phyloP scores from a whole-genome alignment of 2,113 vertebrate species.

The Eurystomus gularis region DNA sequence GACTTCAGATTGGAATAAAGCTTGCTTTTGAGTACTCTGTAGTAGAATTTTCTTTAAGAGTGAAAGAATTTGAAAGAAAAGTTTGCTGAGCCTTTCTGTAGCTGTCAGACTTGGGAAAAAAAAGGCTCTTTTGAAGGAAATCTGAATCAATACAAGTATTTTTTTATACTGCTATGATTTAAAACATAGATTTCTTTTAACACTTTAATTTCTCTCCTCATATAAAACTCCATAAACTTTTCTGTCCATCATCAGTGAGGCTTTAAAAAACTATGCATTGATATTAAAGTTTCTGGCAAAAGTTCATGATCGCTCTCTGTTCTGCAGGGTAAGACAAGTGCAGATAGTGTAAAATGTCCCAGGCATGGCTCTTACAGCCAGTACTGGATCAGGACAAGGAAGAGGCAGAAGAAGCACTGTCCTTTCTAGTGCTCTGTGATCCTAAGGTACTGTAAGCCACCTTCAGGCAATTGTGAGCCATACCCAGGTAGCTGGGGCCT shows the following conservation, averaged over 20 bases:
- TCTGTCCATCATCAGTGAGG: neutral
- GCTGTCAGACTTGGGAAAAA: neutral
- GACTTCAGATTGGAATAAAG: neutral
- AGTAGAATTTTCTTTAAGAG: neutral
- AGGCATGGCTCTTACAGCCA: neutral
- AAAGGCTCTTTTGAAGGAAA: neutral
- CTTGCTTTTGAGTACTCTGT: neutral
- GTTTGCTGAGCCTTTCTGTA: neutral
- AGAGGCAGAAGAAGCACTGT: neutral
- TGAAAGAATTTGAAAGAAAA: neutral
- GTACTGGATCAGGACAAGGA: neutral
- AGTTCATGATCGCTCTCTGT: neutral
- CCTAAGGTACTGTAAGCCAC: neutral
- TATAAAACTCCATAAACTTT: neutral
- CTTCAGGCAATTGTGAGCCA: neutral
- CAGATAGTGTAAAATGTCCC: neutral
- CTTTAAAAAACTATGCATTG: neutral
- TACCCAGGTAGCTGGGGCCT: neutral
- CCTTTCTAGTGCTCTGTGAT: neutral
- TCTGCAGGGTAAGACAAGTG: neutral
- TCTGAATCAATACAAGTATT: neutral
- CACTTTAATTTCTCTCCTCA: neutral
- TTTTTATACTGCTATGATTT: neutral
- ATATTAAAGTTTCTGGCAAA: neutral
- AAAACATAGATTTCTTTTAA: neutral